Percentiles rank a stretch among this genome's conserved stretches.
These are phyloP conservation scores for Podarcis siculus DNA, from an alignment of 2,797 vertebrate species.

Conservation along the genomic window DNA sequence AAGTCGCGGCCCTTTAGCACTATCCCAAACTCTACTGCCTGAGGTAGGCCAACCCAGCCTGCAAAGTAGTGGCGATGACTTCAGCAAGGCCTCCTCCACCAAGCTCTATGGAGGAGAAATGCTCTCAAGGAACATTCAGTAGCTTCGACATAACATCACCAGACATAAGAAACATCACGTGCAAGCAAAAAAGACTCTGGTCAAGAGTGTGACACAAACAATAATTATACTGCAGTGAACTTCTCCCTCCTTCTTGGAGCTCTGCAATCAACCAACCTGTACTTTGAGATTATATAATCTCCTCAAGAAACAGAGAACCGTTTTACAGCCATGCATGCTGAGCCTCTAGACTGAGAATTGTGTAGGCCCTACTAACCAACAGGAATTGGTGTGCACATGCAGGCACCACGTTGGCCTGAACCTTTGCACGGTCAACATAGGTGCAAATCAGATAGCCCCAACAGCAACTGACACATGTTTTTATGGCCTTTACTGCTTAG, in stretches of 20 bases:
- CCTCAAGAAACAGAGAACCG: neutral
- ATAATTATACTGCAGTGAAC: neutral
- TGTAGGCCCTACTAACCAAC: neutral
- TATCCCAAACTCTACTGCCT: neutral
- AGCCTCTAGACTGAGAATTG: neutral
- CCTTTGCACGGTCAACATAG: neutral
- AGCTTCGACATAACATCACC: neutral
- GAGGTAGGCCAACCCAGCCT: neutral
- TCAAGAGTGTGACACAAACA: rapidly evolving
- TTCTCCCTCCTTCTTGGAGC: neutral
- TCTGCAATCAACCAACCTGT: neutral
- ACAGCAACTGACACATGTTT: neutral
- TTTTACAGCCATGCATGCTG: neutral
- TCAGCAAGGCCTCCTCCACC: neutral
- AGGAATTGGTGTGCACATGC: neutral
- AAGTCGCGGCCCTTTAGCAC: neutral
- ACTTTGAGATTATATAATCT: neutral
- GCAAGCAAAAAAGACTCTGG: neutral
- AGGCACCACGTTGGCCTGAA: neutral
- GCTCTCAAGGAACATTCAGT: neutral
- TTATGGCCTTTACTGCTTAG: neutral
- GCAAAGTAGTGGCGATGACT: neutral
- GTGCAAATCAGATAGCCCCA: neutral
- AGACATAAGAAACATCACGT: rapidly evolving
- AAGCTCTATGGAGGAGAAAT: neutral